Base-by-base conservation (phyloP, 2,888 invertebrate genomes). In the Cetonia aurata region DNA sequence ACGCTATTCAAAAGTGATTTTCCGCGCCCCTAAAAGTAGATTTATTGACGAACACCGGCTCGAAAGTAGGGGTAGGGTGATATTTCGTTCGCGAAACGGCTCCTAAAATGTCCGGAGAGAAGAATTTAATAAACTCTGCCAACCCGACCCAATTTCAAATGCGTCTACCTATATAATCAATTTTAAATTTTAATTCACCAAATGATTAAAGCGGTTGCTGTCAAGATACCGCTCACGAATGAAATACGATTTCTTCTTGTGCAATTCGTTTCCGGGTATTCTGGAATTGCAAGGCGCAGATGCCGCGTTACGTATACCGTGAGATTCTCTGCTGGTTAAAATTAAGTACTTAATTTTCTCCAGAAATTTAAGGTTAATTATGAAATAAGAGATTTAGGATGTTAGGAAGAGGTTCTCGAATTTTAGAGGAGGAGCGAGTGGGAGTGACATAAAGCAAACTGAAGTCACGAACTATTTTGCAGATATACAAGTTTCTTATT, bases 141-240 rank as follows among this genome's bases (percentile, higher is more conserved):
- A 12, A 17, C 12, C 44, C 9, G 41, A 41, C 57, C 12, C 25
- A 19, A 10, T 12, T 52, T 19, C n/a, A 10, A 19, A 25, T 25
- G 25, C 19, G 25, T 25, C 59, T 25, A 59, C 12, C 59, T 44
- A 42, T n/a, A n/a, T 44, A 59, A 59, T 59, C 44, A 59, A 59
- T 59, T 59, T 57, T 57, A 57, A 57, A 57, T 57, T 57, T 59
- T 59, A 59, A 59, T 59, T 59, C 42, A 19, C 44, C 42, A n/a
- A 44, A 59, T 59, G 59, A 59, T 59, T 44, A 59, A 59, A 44
- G 59, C 44, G n/a, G 19, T n/a, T 59, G 37, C 59, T 17, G 25
- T 42, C 17, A 59, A 59, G 44, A 59, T 33, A 6, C 33, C 15
- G 57, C 19, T 17, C 1, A 4, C 53, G 53, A 53, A 53, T 53